Evolutionary conservation across 2,797 vertebrate genomes (phyloP), one percentile per base, ranked within the genome.

Genomic region (Mionectes olivaceus): DNA sequence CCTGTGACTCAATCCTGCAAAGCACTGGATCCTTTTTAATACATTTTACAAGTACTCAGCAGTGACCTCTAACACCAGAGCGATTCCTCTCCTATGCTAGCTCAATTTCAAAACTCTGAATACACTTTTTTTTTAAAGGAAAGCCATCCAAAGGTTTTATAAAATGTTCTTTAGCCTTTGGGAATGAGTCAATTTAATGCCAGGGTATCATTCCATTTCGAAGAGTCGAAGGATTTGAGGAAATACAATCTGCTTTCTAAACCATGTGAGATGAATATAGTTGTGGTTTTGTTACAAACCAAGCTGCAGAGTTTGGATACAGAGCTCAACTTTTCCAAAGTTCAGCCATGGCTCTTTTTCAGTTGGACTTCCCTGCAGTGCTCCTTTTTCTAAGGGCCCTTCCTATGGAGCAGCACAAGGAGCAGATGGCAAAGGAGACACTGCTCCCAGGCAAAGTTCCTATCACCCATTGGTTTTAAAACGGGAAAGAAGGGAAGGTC

Each of bases 31-130:
- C 52, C 73, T 65, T 84, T 90, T 87, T 79, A 95, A 95, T 84
- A 32, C 35, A 64, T 90, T 94, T 90, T 86, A 61, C 87, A 84
- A 94, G 84, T 68, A 33, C 76, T 85, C 6, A 0, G 70, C 39
- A 56, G 63, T 94, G 91, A 96, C 95, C 91, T 83, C 87, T 47
- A 80, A 84, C 80, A 95, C 67, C 83, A 77, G 25, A 92, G 85
- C 68, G 74, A 57, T 74, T 93, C 93, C 91, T 88, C 73, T 93
- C 83, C 78, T 64, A 39, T 2, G 1, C 77, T 64, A 93, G 92
- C 70, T 97, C 95, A 91, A 68, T 93, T 97, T 95, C 87, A 87
- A 80, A 90, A 87, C 71, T 79, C 80, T 67, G 83, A 93, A 94
- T 81, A 63, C 5, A 39, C 28, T 71, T 63, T n/a, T 64, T 56